These are phyloP conservation scores for Triplophysa tibetana DNA, from an alignment of 2,113 vertebrate species.

Conservation along the genomic window DNA sequence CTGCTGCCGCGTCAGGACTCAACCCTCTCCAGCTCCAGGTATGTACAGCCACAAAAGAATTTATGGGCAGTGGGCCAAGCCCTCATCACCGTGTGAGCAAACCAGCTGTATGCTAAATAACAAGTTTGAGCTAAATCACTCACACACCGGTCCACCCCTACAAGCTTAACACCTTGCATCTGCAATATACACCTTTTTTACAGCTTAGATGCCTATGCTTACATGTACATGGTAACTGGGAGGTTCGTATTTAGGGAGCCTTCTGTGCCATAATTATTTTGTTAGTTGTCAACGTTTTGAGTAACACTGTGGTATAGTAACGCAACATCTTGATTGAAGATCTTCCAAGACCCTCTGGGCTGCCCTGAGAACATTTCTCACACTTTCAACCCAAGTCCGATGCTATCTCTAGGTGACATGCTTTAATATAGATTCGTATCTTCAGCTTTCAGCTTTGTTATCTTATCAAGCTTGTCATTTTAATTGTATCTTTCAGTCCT, in stretches of 20 bases:
- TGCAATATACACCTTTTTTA: conserved; percentile 73
- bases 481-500: conserved; percentile 41
- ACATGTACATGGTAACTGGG: conserved; percentile 54
- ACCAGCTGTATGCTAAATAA: conserved; percentile 97
- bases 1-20: conserved; percentile 99
- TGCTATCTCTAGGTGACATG: conserved; percentile 66
- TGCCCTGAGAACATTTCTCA: conserved; percentile 62
- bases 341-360: conserved; percentile 62
- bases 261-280: conserved; percentile 58
- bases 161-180: conserved; percentile 89
- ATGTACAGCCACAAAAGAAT: conserved; percentile 87
- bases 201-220: conserved; percentile 61
- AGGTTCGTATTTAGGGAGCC: conserved; percentile 64
- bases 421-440: conserved; percentile 69
- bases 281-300: conserved; percentile 27
- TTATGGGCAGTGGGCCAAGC: conserved; percentile 83
- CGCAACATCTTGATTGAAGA: conserved; percentile 54
- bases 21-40: conserved; percentile 99
- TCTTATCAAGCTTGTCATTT: conserved; percentile 9
- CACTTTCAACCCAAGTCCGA: conserved; percentile 57
- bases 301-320: not conserved
- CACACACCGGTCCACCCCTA: conserved; percentile 75
- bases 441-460: conserved; percentile 38
- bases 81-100: conserved; percentile 82
- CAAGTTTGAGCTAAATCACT: conserved; percentile 88